Base-by-base conservation (phyloP, 2,888 invertebrate species). In the Tethea ocularis region DNA sequence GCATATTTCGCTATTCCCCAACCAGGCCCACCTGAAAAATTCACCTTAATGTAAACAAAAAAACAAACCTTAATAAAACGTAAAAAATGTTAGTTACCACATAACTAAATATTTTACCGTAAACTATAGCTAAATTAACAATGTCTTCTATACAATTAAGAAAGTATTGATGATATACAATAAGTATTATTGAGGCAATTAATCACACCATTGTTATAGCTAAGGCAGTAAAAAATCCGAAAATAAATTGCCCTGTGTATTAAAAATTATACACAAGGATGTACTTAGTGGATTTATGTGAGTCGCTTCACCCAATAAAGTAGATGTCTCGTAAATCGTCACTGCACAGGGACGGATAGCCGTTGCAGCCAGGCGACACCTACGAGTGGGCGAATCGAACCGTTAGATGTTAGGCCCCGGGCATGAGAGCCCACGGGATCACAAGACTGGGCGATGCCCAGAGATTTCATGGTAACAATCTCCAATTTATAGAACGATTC, bases 301-400 rank as follows among this genome's bases (percentile, higher is more conserved):
- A 87, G 86, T 87, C 79, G 82, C 81, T 87, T 84, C 84, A 82
- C 80, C 84, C 88, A 89, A 91, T 91, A 91, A 91, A 91, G 87
- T 87, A 90, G 84, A 83, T 80, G 89, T 83, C 86, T 89, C 90
- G 87, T 92, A 91, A 91, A 91, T 91, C 84, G 84, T 78, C 62
- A 75, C 74, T 74, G 79, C 80, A 82, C 72, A 75, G 85, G 84
- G 86, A 83, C 82, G 86, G 87, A 86, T 79, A 78, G 78, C 64
- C 77, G 77, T 73, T 75, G 77, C 76, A 71, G 75, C 72, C 75
- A 71, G 75, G 86, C 86, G 90, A 91, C 91, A 89, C 89, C 88
- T 86, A 78, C 69, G 84, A 88, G 91, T 89, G 91, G 89, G 91
- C 88, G 87, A 82, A 78, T 78, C 84, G 78, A n/a, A 84, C 90